Conservation (phyloP, 2,888 invertebrate genomes). For the Drosophila putrida region DNA sequence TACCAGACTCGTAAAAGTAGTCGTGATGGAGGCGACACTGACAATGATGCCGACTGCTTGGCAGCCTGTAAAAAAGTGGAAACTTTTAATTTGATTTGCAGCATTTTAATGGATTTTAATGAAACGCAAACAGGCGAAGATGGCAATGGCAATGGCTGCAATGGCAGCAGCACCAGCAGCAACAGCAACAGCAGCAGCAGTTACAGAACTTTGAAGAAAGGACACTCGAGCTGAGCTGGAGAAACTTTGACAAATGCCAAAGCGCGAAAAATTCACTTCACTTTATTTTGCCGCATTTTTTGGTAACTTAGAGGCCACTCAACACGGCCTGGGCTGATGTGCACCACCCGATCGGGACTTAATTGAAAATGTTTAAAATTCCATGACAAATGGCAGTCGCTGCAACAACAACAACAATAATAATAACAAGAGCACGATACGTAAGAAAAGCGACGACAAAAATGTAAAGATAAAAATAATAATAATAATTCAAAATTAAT, state of each 20-base stretch:
- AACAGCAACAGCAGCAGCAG: constrained; percentile 18
- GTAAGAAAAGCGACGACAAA: constrained; percentile 3
- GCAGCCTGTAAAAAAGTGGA: constrained; percentile 60
- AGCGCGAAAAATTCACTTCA: constrained; percentile 78
- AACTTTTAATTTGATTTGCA: constrained; percentile 83
- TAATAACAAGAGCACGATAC: constrained; percentile 10
- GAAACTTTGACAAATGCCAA: constrained; percentile 81
- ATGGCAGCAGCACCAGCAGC: constrained; percentile 15
- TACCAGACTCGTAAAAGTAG: constrained; percentile 42
- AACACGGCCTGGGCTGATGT: constrained; percentile 49
- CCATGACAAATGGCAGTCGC: constrained; percentile 66
- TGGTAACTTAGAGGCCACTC: constrained; percentile 71
- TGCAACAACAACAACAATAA: constrained; percentile 22
- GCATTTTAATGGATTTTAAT: constrained; percentile 82
- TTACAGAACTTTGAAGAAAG: constrained; percentile 60
- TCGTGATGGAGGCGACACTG: constrained; percentile 54
- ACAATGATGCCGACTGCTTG: constrained; percentile 61
- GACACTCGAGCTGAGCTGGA: constrained; percentile 63
- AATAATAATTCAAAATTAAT: constrained; percentile 77
- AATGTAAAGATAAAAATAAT: constrained; percentile 9
- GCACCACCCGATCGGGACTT: constrained; percentile 55
- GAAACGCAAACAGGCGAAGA: constrained; percentile 79
- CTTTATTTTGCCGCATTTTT: constrained; percentile 63
- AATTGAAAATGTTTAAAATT: constrained; percentile 81
- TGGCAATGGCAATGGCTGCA: constrained; percentile 30